Base-by-base conservation (phyloP, 1,140 invertebrate genomes). In the Zaprionus camerounensis region DNA sequence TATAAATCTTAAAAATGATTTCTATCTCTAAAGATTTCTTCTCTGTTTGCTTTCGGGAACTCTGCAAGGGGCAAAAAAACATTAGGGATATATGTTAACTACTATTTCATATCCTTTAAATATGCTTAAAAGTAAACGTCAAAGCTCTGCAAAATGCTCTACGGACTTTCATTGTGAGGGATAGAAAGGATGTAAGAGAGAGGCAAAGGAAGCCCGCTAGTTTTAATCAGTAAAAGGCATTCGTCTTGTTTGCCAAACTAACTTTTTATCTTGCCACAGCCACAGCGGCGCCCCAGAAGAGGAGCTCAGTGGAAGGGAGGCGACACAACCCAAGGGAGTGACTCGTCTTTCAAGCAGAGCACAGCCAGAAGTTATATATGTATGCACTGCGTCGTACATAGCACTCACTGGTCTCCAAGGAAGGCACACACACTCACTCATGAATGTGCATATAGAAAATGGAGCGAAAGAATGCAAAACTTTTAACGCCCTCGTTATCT, bases 201-300 rank as follows among this genome's bases (percentile, higher is more conserved):
- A 17, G n/a, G 20, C 0, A 12, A n/a, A 51, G 20, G 20, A 22
- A 22, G 9, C 12, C 55, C 68, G 65, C 58, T 61, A 81, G 77
- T 91, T 91, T 91, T 91, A 91, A 91, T 91, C 87, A 91, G 87
- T 66, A 91, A 80, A 91, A 91, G 87, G 87, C 87, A 91, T 91
- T 91, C 80, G 91, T 91, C 87, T 91, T 91, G 87, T 91, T 91
- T 86, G 84, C 83, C 82, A 91, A 91, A 91, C 86, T 91, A 91
- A 87, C 91, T 91, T 91, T 91, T 83, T 91, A 91, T 91, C 87
- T 91, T 75, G 86, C 76, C 85, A 46, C n/a, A 80, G 73, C 61
- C 71, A 69, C 67, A 81, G 69, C 63, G 80, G 73, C 67, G 64
- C 9, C 20, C 20, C 34, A 51, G 31, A 9, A 41, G 49, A 41